phyloP scores from a whole-genome alignment of 1,140 invertebrate species.

The Gryon sp. region DNA sequence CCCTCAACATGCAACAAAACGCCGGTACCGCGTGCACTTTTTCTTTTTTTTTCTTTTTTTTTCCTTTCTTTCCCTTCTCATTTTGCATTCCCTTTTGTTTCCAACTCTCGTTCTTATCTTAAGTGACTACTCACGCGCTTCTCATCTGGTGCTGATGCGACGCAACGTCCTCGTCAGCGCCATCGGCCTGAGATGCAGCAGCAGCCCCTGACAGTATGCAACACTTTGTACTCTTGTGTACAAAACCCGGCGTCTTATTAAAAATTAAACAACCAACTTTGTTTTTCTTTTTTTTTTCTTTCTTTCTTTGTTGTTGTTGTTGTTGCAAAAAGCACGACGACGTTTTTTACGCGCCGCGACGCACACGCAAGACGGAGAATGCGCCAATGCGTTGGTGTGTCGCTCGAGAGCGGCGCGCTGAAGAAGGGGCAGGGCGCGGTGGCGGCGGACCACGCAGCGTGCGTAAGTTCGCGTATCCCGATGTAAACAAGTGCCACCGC shows the following conservation, averaged over 20 bases:
- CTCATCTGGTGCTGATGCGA: conserved; percentile 22
- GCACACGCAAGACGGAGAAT: too few species aligned
- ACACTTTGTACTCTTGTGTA: not conserved
- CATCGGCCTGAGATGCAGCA: conserved; percentile 26
- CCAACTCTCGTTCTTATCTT: too few species aligned
- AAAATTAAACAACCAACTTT: too few species aligned
- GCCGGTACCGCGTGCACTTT: conserved; percentile 23
- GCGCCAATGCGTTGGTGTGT: not conserved
- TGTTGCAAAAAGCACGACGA: too few species aligned
- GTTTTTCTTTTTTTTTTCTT: too few species aligned
- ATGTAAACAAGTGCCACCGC: conserved; percentile 48
- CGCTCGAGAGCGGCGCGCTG: not conserved
- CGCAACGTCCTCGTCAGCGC: conserved; percentile 2
- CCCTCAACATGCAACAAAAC: conserved; percentile 11
- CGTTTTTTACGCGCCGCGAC: too few species aligned
- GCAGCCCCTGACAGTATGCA: conserved; percentile 11
- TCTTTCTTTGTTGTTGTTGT: too few species aligned
- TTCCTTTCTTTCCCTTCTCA: too few species aligned
- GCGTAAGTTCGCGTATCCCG: conserved; percentile 30
- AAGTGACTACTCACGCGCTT: conserved; percentile 26
- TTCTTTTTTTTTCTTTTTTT: too few species aligned
- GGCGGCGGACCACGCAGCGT: conserved; percentile 23
- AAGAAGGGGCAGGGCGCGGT: not conserved
- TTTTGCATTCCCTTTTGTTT: too few species aligned
- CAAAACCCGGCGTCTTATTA: too few species aligned